Evolutionary conservation across 2,797 vertebrate species (phyloP), one percentile per base, ranked within the genome.

Genomic region (Todus mexicanus): DNA sequence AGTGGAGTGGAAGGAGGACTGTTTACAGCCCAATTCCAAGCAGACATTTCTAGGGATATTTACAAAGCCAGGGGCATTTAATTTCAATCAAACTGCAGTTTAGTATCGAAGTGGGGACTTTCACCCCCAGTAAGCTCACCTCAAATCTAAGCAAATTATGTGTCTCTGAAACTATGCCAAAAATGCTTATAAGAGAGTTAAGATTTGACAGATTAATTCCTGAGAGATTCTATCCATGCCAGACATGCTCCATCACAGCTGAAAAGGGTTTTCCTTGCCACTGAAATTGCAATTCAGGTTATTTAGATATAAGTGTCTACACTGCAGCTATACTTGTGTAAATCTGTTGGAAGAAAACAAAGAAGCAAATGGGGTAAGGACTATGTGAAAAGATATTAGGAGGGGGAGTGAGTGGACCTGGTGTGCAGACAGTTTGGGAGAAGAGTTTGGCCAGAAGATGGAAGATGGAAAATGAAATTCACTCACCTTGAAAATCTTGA

Each of bases 1-100:
- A 75, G 25, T 0, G 1, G 64, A 75, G 22, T 0, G 1, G 64
- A 65, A 7, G 15, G n/a, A 69, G 18, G 8, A 50, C 21, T 71
- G 6, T 66, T 84, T 89, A 42, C 48, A 66, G 21, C 14, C 18
- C 33, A 23, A n/a, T 37, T 12, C 21, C n/a, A 77, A 61, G 4
- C 21, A 73, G 20, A 35, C 0, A 40, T 66, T 84, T 70, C 29
- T 29, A 31, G 10, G 15, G 11, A 7, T 15, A 66, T 68, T 91
- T 60, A 47, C 18, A 63, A 11, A 79, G 10, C 35, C 25, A 19
- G 15, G 12, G 37, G 7, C 31, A 43, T 43, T 70, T 61, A 35
- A 70, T 51, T 51, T 43, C 9, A 66, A 29, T 35, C 61, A 51
- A 76, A 91, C 7, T 73, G 26, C 31, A 64, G 8, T 63, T 87